Evolutionary conservation across 2,888 invertebrate species (phyloP), one percentile per base, ranked within the genome.

Genomic region (Corythucha ciliata): DNA sequence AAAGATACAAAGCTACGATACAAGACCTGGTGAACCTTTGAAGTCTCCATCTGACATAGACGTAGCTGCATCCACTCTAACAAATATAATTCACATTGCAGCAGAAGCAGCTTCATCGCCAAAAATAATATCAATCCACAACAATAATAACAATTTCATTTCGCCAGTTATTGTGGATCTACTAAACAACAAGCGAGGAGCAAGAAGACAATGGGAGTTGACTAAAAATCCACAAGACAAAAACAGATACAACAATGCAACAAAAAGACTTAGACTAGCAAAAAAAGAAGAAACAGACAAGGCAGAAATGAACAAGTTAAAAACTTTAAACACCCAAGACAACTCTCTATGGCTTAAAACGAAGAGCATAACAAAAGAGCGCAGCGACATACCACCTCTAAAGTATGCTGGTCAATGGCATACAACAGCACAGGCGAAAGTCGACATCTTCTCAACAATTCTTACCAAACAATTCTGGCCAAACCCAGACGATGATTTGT

Each of bases 211-310:
- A 26, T 24, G 42, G 36, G 25, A 42, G 42, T 7, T 22, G 25
- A 25, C 42, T 4, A 42, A 24, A n/a, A 24, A 36, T 36, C 36
- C 14, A 10, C 8, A 29, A 16, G 44, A 44, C 18, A 44, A 44
- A 44, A 44, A 44, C 26, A 29, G 26, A 44, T 44, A 29, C 40
- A 40, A 40, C 40, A 40, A 22, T 22, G 22, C 40, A 40, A 40
- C 40, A 22, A 40, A 40, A 12, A 41, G n/a, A 24, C 26, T 41
- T 3, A 8, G 41, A 41, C 24, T 41, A 25, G 41, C 8, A 41
- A 41, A 25, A 24, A 25, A 24, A 41, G 26, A 41, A 41, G 41
- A 41, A 25, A 7, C 2, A 25, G 41, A 41, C 21, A 40, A 39
- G 5, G 39, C 39, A 21, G 39, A 39, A 39, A 39, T 39, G 39